Percentiles rank a stretch among this genome's conserved stretches.
Conservation (phyloP, 2,113 vertebrate genomes). For the Misgurnus mizolepis region DNA sequence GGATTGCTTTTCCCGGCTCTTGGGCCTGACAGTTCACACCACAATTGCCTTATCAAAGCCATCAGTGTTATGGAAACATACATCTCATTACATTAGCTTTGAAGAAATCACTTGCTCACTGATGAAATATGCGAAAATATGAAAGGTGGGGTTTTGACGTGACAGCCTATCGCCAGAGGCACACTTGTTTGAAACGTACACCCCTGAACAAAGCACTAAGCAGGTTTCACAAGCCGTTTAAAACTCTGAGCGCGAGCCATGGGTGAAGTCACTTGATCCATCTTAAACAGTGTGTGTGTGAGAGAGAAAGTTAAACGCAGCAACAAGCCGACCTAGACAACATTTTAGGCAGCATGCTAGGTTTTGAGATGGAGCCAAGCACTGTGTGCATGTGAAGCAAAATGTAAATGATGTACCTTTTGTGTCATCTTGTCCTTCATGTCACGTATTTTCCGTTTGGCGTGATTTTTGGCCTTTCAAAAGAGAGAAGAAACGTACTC, state of each 20-base stretch:
- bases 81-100: conserved; percentile 84
- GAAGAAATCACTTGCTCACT: conserved; percentile 81
- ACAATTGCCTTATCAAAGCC: conserved; percentile 82
- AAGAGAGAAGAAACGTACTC: background rate
- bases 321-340: too few relatives aligned
- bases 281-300: conserved; percentile 63
- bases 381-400: conserved; percentile 47
- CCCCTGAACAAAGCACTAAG: conserved; percentile 83
- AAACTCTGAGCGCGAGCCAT: conserved; percentile 71
- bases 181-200: conserved; percentile 84
- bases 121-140: conserved; percentile 89
- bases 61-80: conserved; percentile 89
- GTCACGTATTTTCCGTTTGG: conserved; percentile 90
- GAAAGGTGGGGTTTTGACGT: conserved; percentile 77
- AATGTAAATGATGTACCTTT: conserved; percentile 76
- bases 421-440: conserved; percentile 91
- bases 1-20: conserved; percentile 53
- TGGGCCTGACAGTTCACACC: conserved; percentile 77
- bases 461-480: conserved; percentile 89
- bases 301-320: too few relatives aligned
- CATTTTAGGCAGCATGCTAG: background rate
- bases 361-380: background rate
- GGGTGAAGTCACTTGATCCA: conserved; percentile 62
- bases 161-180: conserved; percentile 86
- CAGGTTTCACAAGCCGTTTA: conserved; percentile 86